These are phyloP conservation scores for Pseudomyrmex sp. DNA, from an alignment of 1,140 invertebrate genomes.

Conservation along the genomic window DNA sequence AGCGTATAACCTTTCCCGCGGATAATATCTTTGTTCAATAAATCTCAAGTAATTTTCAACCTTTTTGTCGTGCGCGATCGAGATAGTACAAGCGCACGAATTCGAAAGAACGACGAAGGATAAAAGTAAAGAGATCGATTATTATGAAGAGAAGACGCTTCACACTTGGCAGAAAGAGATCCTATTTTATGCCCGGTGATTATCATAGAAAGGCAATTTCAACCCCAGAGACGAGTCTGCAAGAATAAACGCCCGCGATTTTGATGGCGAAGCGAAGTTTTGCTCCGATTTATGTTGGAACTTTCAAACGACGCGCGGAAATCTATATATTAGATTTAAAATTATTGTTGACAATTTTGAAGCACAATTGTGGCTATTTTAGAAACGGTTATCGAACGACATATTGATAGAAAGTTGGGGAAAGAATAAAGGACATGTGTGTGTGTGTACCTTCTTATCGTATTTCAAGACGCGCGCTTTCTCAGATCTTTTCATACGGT, in stretches of 20 bases:
- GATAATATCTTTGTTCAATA: conserved; percentile 15
- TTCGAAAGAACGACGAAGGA: conserved; percentile 4
- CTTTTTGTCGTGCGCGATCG: conserved; percentile 18
- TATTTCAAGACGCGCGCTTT: conserved; percentile 4
- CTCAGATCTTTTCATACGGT: neutral
- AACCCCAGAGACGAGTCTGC: conserved; percentile 16
- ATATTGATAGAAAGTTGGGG: no score
- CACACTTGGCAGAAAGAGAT: conserved; percentile 25
- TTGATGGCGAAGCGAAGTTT: conserved; percentile 24
- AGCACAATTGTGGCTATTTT: neutral
- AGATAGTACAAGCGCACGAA: conserved; percentile 13
- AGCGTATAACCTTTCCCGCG: neutral
- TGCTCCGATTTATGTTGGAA: conserved; percentile 31
- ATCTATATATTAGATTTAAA: neutral
- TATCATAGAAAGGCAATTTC: conserved; percentile 65
- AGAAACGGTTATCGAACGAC: neutral
- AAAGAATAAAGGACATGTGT: neutral
- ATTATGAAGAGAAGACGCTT: conserved; percentile 62
- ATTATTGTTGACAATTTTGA: conserved; percentile 6
- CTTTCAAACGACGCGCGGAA: conserved; percentile 8
- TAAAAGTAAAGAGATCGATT: conserved; percentile 48
- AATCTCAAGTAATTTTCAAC: conserved; percentile 45
- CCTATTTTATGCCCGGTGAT: conserved; percentile 44
- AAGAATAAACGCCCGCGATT: conserved; percentile 18
- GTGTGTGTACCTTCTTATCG: no score